Evolutionary conservation across 1,140 invertebrate genomes (phyloP).

Genomic region (Tetraneura akinire): DNA sequence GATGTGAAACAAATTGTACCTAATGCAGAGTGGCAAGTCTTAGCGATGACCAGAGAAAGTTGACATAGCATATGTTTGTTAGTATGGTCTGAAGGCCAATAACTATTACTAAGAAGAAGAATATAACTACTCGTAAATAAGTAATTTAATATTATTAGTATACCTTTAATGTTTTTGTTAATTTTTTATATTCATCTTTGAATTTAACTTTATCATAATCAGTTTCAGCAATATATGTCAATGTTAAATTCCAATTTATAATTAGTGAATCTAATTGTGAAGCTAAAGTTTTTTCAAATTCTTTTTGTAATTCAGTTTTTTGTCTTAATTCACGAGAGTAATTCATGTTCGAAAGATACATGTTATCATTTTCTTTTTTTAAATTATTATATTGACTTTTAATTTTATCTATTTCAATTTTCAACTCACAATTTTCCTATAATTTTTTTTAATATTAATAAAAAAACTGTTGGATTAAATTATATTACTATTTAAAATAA

Average conservation of each 20-base stretch:
- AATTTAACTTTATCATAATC: slow-evolving; percentile 37
- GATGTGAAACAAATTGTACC: neutral
- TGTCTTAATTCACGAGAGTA: slow-evolving; percentile 49
- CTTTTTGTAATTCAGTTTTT: slow-evolving; percentile 50
- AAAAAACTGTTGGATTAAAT: no score
- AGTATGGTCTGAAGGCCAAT: neutral
- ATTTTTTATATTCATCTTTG: slow-evolving; percentile 45
- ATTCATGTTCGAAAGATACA: slow-evolving; percentile 45
- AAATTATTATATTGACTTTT: slow-evolving; percentile 44
- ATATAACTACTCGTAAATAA: no score
- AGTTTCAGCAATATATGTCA: slow-evolving; percentile 26
- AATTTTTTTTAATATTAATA: no score
- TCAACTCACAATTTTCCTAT: slow-evolving; percentile 21
- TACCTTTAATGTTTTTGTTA: slow-evolving; percentile 45
- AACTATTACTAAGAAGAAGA: neutral
- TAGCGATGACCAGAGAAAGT: neutral
- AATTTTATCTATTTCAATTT: slow-evolving; percentile 36
- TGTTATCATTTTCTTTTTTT: slow-evolving; percentile 41
- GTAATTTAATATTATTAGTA: neutral
- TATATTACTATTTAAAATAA: neutral
- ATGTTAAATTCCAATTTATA: slow-evolving; percentile 39
- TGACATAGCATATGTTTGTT: neutral
- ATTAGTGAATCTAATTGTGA: slow-evolving; percentile 44
- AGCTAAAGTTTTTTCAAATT: slow-evolving; percentile 27
- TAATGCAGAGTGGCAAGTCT: neutral